phyloP scores from a whole-genome alignment of 1,140 invertebrate genomes.

The Musca domestica region DNA sequence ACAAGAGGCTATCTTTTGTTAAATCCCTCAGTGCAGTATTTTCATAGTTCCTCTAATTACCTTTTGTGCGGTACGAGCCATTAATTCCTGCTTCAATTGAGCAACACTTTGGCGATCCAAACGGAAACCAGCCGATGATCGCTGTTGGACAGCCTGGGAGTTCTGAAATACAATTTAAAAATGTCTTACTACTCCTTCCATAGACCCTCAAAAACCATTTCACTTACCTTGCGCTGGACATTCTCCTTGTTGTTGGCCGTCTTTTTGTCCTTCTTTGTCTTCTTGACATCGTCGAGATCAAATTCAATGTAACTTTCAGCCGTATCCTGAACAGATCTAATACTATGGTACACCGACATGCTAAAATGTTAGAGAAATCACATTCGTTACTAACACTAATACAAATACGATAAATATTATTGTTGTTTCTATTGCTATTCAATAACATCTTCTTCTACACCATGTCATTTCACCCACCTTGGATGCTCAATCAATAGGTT shows the following conservation, averaged over 20 bases:
- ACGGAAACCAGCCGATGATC: constrained; percentile 26
- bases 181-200: not conserved
- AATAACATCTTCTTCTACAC: not conserved
- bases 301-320: constrained; percentile 51
- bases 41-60: too few species aligned
- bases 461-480: constrained; percentile 43
- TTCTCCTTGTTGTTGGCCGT: constrained; percentile 28
- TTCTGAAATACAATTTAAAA: constrained; percentile 16
- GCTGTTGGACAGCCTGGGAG: constrained; percentile 13
- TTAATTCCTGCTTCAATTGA: constrained; percentile 41
- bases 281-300: constrained; percentile 37
- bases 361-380: constrained; percentile 54
- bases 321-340: constrained; percentile 45
- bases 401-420: not conserved
- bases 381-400: not conserved
- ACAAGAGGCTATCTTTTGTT: too few species aligned
- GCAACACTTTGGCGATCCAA: constrained; percentile 42
- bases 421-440: too few species aligned
- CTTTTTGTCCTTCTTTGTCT: constrained; percentile 10
- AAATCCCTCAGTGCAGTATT: too few species aligned
- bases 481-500: constrained; percentile 82
- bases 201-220: too few species aligned
- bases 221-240: constrained; percentile 26
- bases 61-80: constrained; percentile 46
- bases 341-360: constrained; percentile 74